Conservation (phyloP, 1,140 invertebrate genomes). For the Hyphantria cunea region DNA sequence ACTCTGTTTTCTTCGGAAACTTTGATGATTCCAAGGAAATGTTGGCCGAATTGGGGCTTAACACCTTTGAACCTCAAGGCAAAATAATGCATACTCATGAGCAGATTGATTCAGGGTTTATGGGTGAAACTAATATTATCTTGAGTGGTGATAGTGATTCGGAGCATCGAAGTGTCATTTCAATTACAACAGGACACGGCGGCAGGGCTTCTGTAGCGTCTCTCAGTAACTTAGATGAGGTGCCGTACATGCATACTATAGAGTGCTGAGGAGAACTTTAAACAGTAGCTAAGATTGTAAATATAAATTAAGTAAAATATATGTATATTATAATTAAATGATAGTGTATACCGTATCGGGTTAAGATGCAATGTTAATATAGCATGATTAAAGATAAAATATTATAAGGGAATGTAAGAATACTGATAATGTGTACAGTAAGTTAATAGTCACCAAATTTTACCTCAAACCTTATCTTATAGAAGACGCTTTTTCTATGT, state of each 20-base stretch:
- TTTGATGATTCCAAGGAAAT: conserved; percentile 80
- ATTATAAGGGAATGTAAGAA: conserved; percentile 5
- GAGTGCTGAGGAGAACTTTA: conserved; percentile 52
- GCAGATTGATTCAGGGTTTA: conserved; percentile 73
- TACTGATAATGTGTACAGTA: conserved; percentile 25
- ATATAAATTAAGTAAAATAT: conserved; percentile 8
- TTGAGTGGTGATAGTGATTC: conserved; percentile 76
- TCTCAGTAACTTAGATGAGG: conserved; percentile 59
- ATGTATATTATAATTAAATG: too few relatives aligned
- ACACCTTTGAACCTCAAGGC: conserved; percentile 43
- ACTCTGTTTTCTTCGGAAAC: conserved; percentile 90
- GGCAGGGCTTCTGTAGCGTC: conserved; percentile 61
- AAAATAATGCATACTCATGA: conserved; percentile 49
- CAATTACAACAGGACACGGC: conserved; percentile 65
- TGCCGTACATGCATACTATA: conserved; percentile 65
- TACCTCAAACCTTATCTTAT: conserved; percentile 40
- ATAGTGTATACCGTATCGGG: too few relatives aligned
- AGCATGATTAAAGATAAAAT: neutral
- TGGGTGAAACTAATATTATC: conserved; percentile 71
- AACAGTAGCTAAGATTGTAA: conserved; percentile 11
- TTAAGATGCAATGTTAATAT: too few relatives aligned
- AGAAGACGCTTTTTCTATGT: neutral
- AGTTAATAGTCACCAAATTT: conserved; percentile 48
- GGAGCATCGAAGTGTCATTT: conserved; percentile 75
- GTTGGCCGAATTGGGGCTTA: conserved; percentile 61